Conservation (phyloP, 64 coral and sea anemone species). For the Platygyra sinensis region DNA sequence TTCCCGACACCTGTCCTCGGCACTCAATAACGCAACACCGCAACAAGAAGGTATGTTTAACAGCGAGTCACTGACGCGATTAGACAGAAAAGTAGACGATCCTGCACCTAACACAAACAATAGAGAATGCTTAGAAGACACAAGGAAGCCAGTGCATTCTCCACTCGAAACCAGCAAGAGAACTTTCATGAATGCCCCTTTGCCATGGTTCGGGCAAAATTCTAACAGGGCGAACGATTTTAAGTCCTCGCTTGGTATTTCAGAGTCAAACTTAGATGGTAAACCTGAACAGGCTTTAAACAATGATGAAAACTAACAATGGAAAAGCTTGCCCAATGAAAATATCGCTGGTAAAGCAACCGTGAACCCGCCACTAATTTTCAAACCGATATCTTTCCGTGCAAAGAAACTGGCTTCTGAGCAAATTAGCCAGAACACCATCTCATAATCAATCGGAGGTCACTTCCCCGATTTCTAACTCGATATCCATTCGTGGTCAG, state of each 20-base stretch:
- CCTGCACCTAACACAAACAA: background rate
- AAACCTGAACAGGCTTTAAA: background rate
- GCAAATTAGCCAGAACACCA: background rate
- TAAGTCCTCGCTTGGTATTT: background rate
- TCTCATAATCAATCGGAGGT: background rate
- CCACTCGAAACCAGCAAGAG: background rate
- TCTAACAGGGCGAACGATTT: background rate
- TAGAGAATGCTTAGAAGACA: background rate
- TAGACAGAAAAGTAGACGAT: background rate
- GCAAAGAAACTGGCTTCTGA: conserved; percentile 11
- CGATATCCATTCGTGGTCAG: conserved; percentile 35
- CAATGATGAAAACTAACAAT: conserved; percentile 5
- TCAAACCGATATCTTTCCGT: conserved; percentile 22
- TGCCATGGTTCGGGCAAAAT: background rate
- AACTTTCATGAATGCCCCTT: background rate
- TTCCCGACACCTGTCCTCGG: background rate
- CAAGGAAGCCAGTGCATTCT: background rate
- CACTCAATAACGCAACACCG: background rate
- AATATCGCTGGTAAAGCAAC: background rate
- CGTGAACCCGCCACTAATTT: background rate
- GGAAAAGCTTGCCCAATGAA: background rate
- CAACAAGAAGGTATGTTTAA: background rate
- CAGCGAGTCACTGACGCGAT: background rate
- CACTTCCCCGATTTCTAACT: conserved; percentile 8
- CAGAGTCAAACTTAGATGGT: background rate